Evolutionary conservation across 2,797 vertebrate species (phyloP).

Genomic region (Luscinia luscinia): DNA sequence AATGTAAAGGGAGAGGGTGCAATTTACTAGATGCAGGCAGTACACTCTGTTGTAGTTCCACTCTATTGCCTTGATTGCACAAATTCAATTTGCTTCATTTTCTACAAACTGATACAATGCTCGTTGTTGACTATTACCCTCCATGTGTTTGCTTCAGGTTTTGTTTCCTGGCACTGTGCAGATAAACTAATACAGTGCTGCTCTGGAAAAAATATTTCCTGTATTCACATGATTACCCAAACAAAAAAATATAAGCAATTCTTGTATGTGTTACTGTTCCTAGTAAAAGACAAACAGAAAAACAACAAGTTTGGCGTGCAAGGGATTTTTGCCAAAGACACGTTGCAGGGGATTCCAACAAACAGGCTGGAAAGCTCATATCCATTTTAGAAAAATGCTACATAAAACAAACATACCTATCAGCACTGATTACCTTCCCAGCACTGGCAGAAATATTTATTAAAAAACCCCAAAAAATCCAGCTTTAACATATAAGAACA

Average conservation of each 20-base stretch:
- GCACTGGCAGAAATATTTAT: background rate
- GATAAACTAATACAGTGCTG: background rate
- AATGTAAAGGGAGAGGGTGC: background rate
- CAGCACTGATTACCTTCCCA: background rate
- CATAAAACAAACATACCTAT: background rate
- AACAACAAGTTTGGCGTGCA: background rate
- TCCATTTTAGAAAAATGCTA: background rate
- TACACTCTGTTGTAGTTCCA: background rate
- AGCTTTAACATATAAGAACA: background rate
- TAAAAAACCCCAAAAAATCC: background rate
- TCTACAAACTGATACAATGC: background rate
- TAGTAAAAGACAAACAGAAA: constrained; percentile 18
- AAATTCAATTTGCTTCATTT: background rate
- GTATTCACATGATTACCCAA: background rate
- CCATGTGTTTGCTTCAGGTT: background rate
- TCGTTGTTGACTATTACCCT: background rate
- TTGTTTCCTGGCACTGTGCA: background rate
- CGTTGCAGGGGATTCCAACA: background rate
- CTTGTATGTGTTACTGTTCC: background rate
- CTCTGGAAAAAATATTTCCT: background rate
- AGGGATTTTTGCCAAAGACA: background rate
- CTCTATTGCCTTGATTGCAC: background rate
- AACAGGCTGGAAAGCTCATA: background rate
- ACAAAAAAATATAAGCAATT: background rate
- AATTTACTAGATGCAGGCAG: background rate